Conservation (phyloP, 2,888 invertebrate species). For the Fragum fragum region DNA sequence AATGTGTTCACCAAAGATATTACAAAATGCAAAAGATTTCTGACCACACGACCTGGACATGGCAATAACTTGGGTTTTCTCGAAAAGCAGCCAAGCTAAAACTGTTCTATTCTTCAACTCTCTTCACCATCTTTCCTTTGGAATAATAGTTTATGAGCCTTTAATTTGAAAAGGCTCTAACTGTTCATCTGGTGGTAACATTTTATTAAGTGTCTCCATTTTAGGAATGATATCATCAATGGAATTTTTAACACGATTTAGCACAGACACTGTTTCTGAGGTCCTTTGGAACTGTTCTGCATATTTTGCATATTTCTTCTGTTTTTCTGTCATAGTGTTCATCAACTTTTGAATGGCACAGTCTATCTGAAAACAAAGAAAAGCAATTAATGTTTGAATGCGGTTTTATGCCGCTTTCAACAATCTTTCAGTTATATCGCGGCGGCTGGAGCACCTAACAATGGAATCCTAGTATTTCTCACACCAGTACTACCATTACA, state of each 20-base stretch:
- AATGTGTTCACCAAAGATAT: too few relatives aligned
- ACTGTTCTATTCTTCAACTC: too few relatives aligned
- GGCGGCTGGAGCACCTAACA: too few relatives aligned
- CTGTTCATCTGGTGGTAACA: slow-evolving; percentile 93
- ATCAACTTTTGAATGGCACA: slow-evolving; percentile 91
- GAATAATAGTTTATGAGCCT: slow-evolving; percentile 22
- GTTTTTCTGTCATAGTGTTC: slow-evolving; percentile 92
- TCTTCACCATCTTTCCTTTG: too few relatives aligned
- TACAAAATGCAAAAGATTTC: too few relatives aligned
- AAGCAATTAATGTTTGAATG: background rate
- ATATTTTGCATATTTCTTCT: slow-evolving; percentile 94
- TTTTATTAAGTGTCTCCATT: slow-evolving; percentile 94
- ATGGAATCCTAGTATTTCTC: too few relatives aligned
- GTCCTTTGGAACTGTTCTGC: slow-evolving; percentile 95
- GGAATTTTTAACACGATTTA: slow-evolving; percentile 93
- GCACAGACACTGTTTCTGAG: slow-evolving; percentile 93
- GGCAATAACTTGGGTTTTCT: too few relatives aligned
- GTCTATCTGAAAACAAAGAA: slow-evolving; percentile 89
- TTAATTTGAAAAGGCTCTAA: slow-evolving; percentile 91
- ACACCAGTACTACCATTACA: too few relatives aligned
- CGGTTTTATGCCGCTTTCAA: too few relatives aligned
- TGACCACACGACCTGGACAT: too few relatives aligned
- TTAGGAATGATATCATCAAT: slow-evolving; percentile 95
- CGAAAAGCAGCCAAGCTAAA: too few relatives aligned
- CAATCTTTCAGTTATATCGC: too few relatives aligned